Conservation (phyloP, 2,113 vertebrate genomes). For the Cavia porcellus region DNA sequence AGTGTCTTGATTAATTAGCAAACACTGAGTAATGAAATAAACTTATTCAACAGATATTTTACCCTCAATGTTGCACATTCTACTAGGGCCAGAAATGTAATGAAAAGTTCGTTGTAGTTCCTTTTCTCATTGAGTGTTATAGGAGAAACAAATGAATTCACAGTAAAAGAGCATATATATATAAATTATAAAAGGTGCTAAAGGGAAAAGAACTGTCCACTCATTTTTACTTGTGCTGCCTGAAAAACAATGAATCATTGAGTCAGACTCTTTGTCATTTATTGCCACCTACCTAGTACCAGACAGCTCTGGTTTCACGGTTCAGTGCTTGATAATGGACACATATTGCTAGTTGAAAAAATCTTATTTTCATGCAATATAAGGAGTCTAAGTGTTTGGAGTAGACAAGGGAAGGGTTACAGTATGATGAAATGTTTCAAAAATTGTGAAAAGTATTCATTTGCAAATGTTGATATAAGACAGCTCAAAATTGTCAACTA, state of each 20-base stretch:
- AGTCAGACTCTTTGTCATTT: background rate
- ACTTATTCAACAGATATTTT: background rate
- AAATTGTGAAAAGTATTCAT: background rate
- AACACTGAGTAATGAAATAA: background rate
- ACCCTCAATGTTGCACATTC: background rate
- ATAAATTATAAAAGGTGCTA: background rate
- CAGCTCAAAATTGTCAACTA: background rate
- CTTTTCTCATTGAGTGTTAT: background rate
- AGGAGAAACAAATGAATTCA: background rate
- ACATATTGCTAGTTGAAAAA: background rate
- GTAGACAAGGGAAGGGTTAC: background rate
- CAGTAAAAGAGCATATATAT: too few relatives aligned
- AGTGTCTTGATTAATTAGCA: background rate
- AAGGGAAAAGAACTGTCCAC: background rate
- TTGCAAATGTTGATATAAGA: background rate
- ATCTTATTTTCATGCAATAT: background rate
- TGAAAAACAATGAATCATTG: background rate
- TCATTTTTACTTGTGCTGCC: background rate
- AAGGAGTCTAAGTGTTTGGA: background rate
- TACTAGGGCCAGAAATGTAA: background rate
- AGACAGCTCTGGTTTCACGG: background rate
- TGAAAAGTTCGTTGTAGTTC: background rate
- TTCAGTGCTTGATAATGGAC: background rate
- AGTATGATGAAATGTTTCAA: background rate
- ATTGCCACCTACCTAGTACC: background rate